A percentile compares a stretch with the other conserved stretches of the same genome.
Conservation (phyloP, 2,797 vertebrate species). For the Falco concolor region DNA sequence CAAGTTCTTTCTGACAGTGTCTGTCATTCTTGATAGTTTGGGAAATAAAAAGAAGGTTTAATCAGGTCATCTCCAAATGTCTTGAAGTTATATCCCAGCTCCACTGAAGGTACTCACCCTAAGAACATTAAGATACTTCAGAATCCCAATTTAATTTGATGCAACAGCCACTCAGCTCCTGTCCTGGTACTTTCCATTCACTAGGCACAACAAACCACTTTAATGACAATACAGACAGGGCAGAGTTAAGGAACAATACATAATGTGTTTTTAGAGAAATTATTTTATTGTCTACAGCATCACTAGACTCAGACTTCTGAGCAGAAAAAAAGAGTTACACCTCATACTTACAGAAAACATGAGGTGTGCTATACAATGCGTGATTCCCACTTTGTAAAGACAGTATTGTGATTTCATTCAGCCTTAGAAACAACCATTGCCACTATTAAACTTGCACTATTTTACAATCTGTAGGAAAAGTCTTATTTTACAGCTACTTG, state of each 20-base stretch:
- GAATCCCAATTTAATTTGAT: constrained; percentile 43
- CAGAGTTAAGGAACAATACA: not conserved
- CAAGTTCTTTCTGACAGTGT: not conserved
- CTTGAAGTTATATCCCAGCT: not conserved
- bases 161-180: not conserved
- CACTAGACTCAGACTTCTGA: not conserved
- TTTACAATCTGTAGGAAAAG: not conserved
- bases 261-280: not conserved
- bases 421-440: not conserved
- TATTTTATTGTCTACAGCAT: not conserved
- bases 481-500: not conserved
- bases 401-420: not conserved
- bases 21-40: not conserved
- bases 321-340: not conserved
- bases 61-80: not conserved
- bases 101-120: not conserved
- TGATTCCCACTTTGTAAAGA: not conserved
- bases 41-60: not conserved
- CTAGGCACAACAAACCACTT: not conserved
- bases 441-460: not conserved
- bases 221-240: not conserved
- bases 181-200: not conserved
- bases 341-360: not conserved
- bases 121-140: not conserved
- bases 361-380: not conserved